Percentiles rank a stretch among this genome's conserved stretches.
phyloP scores from a whole-genome alignment of 2,113 vertebrate species.

The Procavia capensis region DNA sequence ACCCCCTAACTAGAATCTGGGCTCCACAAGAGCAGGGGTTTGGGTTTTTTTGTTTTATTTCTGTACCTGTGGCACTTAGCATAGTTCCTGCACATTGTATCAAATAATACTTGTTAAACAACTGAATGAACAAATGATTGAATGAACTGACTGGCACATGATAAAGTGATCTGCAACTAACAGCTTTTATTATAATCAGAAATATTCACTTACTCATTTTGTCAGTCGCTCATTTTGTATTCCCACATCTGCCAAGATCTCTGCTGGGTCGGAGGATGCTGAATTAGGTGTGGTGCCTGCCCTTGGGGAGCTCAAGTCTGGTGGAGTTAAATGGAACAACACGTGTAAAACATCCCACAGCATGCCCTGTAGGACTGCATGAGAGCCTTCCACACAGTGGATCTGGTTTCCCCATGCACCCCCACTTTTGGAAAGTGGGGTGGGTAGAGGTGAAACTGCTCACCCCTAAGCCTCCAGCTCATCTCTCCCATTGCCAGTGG shows the following conservation, averaged over 20 bases:
- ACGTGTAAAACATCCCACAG: rapidly evolving
- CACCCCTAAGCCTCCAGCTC: not conserved
- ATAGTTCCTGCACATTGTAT: not conserved
- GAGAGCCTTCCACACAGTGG: not conserved
- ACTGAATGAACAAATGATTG: not conserved
- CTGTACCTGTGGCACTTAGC: not conserved
- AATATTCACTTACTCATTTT: not conserved
- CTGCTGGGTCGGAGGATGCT: not conserved
- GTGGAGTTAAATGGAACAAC: not conserved
- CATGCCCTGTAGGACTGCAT: rapidly evolving
- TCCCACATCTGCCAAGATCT: not conserved
- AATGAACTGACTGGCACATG: not conserved
- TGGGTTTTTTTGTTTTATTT: not conserved
- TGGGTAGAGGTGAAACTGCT: not conserved
- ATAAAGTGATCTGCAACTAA: not conserved
- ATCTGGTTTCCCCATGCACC: not conserved
- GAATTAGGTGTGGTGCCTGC: not conserved
- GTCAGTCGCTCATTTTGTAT: not conserved
- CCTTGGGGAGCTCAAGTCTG: not conserved
- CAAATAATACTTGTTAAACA: not conserved
- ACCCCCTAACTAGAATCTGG: not conserved
- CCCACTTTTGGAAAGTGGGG: not conserved
- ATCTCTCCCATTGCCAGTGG: constrained; percentile 86
- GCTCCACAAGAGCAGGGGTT: not conserved
- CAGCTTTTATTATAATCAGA: not conserved